Conservation (phyloP, 2,113 vertebrate species). For the Oreotrochilus melanogaster region DNA sequence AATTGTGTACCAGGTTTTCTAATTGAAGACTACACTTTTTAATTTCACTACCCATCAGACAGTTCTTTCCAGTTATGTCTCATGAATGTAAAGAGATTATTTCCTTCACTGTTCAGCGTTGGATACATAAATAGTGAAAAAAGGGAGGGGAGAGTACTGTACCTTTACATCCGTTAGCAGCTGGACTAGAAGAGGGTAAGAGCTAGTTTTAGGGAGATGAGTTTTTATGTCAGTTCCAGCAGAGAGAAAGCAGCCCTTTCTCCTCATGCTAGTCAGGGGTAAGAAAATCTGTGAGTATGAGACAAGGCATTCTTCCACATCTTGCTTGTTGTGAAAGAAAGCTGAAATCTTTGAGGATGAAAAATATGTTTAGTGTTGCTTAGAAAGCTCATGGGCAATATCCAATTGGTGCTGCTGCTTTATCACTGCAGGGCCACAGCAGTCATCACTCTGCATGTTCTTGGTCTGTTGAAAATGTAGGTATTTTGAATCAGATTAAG, state of each 20-base stretch:
- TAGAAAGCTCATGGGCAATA: neutral
- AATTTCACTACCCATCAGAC: neutral
- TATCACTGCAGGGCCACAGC: fast-evolving
- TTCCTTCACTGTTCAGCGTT: neutral
- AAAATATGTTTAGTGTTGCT: neutral
- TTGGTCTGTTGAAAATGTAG: neutral
- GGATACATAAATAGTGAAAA: neutral
- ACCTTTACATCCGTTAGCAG: neutral
- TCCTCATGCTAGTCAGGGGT: neutral
- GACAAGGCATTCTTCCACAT: neutral
- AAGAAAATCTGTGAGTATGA: neutral
- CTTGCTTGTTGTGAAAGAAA: neutral
- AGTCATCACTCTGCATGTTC: neutral
- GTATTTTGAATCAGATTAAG: neutral
- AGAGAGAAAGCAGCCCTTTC: neutral
- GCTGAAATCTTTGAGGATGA: neutral
- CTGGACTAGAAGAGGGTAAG: neutral
- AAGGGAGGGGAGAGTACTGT: neutral
- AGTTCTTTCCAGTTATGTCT: neutral
- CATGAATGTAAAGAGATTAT: neutral
- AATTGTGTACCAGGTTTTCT: neutral
- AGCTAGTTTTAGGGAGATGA: neutral
- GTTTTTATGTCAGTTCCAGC: neutral
- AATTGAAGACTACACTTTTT: neutral
- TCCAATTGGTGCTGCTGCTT: neutral